phyloP scores from a whole-genome alignment of 1,140 invertebrate genomes.

The Bombyx mori region ASM3026992v2 NC_085124.1:4434501-4435000 shows the following conservation, averaged over 20 bases:
- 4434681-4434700: too few relatives aligned
- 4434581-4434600: too few relatives aligned
- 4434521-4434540: too few relatives aligned
- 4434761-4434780: background rate
- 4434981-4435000: background rate
- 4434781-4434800: background rate
- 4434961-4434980: background rate
- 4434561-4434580: too few relatives aligned
- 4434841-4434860: background rate
- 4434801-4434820: background rate
- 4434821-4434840: constrained; percentile 2
- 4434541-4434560: too few relatives aligned
- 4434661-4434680: too few relatives aligned
- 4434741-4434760: background rate
- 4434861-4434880: background rate
- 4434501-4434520: too few relatives aligned
- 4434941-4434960: background rate
- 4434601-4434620: too few relatives aligned
- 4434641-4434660: too few relatives aligned
- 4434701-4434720: too few relatives aligned
- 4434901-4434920: constrained; percentile 1
- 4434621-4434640: too few relatives aligned
- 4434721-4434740: background rate
- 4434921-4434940: constrained; percentile 1
- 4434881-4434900: background rate